Conservation (phyloP, 1,140 invertebrate genomes). For the Sarcophaga peregrina region DNA sequence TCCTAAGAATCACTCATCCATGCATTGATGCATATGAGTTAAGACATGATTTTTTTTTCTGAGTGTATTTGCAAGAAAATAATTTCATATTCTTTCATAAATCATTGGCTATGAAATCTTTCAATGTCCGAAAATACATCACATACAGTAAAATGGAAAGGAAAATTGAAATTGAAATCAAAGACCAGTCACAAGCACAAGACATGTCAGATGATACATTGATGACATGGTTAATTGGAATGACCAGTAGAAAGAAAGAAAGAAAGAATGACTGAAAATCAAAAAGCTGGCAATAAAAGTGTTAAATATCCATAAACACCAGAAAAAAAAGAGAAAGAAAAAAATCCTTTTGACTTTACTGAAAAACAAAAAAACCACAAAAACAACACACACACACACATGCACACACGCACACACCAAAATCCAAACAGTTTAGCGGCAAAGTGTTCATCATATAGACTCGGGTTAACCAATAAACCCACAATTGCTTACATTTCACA, state of each 20-base stretch:
- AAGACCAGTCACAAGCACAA: neutral
- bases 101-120: constrained; percentile 3
- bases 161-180: too few species aligned
- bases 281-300: neutral
- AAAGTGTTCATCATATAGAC: constrained; percentile 8
- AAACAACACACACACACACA: neutral
- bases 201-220: neutral
- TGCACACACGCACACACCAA: neutral
- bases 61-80: neutral
- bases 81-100: constrained; percentile 13
- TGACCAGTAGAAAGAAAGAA: neutral
- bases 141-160: too few species aligned
- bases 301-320: neutral
- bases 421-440: neutral
- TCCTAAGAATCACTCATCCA: too few species aligned
- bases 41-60: neutral
- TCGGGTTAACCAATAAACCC: neutral
- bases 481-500: neutral
- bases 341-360: neutral
- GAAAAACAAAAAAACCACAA: neutral
- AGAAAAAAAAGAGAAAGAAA: neutral
- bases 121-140: neutral
- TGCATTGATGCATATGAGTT: too few species aligned
- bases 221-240: neutral
- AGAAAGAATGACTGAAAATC: neutral